Conservation (phyloP, 2,888 invertebrate genomes). For the Nudaria mundana region DNA sequence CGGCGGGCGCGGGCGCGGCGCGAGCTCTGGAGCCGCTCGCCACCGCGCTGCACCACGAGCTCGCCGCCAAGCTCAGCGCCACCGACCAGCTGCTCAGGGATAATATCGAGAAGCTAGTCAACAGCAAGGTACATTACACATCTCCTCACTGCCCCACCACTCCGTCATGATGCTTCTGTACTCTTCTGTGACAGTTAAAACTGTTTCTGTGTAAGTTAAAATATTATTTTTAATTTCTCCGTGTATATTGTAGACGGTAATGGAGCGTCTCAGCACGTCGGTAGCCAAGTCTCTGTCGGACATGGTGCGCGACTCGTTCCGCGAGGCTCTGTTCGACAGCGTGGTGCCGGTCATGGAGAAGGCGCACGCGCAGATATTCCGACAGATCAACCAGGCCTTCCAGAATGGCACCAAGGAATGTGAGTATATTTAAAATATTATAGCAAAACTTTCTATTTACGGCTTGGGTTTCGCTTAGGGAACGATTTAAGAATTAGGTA, state of each 20-base stretch:
- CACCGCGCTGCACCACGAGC: slow-evolving; percentile 86
- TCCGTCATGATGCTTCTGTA: not conserved
- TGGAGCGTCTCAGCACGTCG: slow-evolving; percentile 87
- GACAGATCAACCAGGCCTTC: slow-evolving; percentile 94
- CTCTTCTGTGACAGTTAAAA: not conserved
- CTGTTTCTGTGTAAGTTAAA: too few relatives aligned
- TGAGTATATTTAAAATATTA: slow-evolving; percentile 72
- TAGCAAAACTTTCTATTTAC: too few relatives aligned
- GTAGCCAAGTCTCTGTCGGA: slow-evolving; percentile 86
- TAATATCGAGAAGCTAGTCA: slow-evolving; percentile 89
- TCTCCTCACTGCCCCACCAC: not conserved
- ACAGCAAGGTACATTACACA: slow-evolving; percentile 83
- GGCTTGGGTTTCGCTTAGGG: too few relatives aligned
- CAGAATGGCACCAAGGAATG: slow-evolving; percentile 94
- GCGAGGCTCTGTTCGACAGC: slow-evolving; percentile 87
- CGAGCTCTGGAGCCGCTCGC: slow-evolving; percentile 87
- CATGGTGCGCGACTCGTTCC: slow-evolving; percentile 88
- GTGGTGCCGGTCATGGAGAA: slow-evolving; percentile 94
- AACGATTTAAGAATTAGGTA: too few relatives aligned
- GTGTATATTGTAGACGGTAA: slow-evolving; percentile 78
- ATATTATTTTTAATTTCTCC: not conserved
- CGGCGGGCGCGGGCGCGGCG: slow-evolving; percentile 78
- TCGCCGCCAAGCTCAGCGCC: slow-evolving; percentile 85
- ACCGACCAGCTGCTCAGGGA: slow-evolving; percentile 89
- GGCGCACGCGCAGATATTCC: slow-evolving; percentile 92